Evolutionary conservation across 2,797 vertebrate species (phyloP), one percentile per base, ranked within the genome.

Genomic region (Manis javanica): DNA sequence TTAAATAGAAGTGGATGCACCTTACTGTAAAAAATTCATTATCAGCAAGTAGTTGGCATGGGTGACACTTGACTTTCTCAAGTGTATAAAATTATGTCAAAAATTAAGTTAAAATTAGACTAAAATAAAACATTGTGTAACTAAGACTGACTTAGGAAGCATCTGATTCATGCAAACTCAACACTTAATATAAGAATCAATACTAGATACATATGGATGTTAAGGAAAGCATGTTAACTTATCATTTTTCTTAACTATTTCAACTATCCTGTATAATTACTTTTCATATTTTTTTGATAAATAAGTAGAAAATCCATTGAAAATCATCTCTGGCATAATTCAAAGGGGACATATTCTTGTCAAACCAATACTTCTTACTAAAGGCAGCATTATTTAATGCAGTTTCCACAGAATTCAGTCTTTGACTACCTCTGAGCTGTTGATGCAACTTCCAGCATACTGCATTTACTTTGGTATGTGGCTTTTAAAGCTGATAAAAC

Each of bases 371-470:
- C 37, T 2, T 77, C 8, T 21, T 86, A 55, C 16, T 59, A 2
- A 0, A 92, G 3, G 0, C 39, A 68, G 34, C 0, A 0, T 21
- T 10, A n/a, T 79, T 82, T 95, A 55, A 19, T 8, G 53, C 1
- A 0, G 0, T 64, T 0, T 69, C 78, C 55, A 78, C 15, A 94
- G n/a, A 83, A 42, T 4, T 66, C 0, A 24, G 5, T 24, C 12
- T 63, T 8, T 55, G 1, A n/a, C 15, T 8, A 24, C 13, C 11
- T 0, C 15, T 81, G 26, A 63, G 15, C 0, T 66, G 0, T 51
- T 86, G 26, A 16, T 0, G 39, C 42, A 57, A 39, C 10, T 49
- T n/a, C 4, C 23, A 46, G 53, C n/a, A 51, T 31, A 46, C 0
- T 12, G 14, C 18, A 21, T 4, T 78, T 63, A 14, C 26, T 71